Evolutionary conservation across 2,888 invertebrate species (phyloP), one percentile per base, ranked within the genome.

Genomic region (Lysandra coridon): DNA sequence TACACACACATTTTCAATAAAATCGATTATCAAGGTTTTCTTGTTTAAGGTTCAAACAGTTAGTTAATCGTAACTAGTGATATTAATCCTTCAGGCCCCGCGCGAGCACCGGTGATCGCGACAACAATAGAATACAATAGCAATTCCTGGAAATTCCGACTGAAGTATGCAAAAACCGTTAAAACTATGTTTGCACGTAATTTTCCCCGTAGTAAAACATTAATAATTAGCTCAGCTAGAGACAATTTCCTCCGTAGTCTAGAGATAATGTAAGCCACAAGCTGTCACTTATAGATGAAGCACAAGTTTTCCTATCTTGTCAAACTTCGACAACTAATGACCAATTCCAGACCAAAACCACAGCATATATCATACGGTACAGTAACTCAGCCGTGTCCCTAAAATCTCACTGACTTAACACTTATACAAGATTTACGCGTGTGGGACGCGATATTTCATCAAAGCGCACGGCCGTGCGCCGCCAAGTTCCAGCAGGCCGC

Each of bases 311-410:
- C 33, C 69, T 69, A 69, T 69, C 69, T 14, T 33, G 69, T 69
- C 69, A 69, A 69, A 69, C 69, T 69, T 69, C 37, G 14, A 33
- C 33, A 69, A 69, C 14, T 69, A 69, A 69, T 69, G 33, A 37
- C 69, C 69, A 69, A 69, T 33, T 69, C 69, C 14, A 69, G 33
- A 69, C 33, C 69, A 2, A 37, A 62, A 17, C 17, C 17, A 17
- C 57, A 57, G 57, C 17, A 17, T 53, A 2, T 53, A 53, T 57
- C 17, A 57, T 57, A 57, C 57, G 17, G 14, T 57, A 57, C 1
- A 57, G 57, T 57, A 53, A 14, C 53, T 53, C 53, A 57, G 17
- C 1, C 17, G 17, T 57, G 1, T 17, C 17, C 49, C 4, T 17
- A 0, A 4, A 57, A 17, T 57, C 57, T 3, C 17, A 14, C 17